Base-by-base conservation (phyloP, 2,888 invertebrate genomes). In the Metalampra italica region DNA sequence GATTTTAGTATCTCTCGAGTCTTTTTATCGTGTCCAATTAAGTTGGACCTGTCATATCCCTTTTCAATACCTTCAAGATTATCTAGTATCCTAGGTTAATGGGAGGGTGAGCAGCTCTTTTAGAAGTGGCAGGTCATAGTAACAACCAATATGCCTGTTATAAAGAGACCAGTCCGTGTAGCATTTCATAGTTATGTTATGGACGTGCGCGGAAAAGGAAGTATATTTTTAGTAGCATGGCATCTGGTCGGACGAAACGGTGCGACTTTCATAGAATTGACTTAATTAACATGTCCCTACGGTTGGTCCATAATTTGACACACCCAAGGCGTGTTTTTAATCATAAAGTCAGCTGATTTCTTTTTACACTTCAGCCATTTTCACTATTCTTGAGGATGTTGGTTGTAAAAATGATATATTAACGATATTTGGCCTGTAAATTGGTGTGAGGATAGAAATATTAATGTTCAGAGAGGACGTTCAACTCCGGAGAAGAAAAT, bases 1-100 rank as follows among this genome's bases (percentile, higher is more conserved):
- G 80, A 86, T 82, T 86, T 86, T 85, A 86, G 78, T 84, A 84
- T 83, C 82, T 79, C 78, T 81, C 70, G 75, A 80, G 80, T 80
- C 77, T 82, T 82, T 78, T 75, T 74, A 74, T 78, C 72, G 66
- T 66, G 72, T 59, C 87, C 84, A 82, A 53, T 52, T 56, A 66
- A 59, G 54, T 58, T 46, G 68, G 88, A 75, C 61, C 87, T 62
- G 57, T 62, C 66, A 66, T 69, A 69, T 62, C 71, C 71, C 73
- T 78, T 69, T 63, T 60, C 56, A 55, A 51, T 61, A 62, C 68
- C 65, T 72, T 66, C 59, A 59, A 60, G 54, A 66, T 64, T 61
- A 68, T 65, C 57, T 62, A 56, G 68, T 60, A 60, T 66, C 61
- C 66, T 62, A 55, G 57, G 59, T 53, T 39, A 43, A 51, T 54